A percentile compares a stretch with the other conserved stretches of the same genome.
These are phyloP conservation scores for Trichomalopsis sarcophagae DNA, from an alignment of 1,140 invertebrate species.

Conservation along the genomic window DNA sequence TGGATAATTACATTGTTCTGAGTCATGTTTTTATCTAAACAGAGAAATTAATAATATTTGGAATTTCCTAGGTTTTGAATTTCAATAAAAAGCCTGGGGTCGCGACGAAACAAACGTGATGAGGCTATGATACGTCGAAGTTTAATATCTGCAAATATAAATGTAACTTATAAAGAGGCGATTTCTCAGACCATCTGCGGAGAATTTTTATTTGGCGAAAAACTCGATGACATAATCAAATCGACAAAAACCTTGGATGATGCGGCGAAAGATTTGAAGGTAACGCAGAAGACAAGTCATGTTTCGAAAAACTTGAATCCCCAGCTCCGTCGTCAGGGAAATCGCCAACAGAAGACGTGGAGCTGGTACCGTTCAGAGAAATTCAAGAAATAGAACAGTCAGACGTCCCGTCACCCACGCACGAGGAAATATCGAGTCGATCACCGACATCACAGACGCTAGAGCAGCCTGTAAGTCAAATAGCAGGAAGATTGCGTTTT, in stretches of 20 bases:
- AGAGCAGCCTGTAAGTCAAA: not conserved
- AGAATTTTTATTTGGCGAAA: not conserved
- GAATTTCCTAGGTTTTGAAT: too few relatives aligned
- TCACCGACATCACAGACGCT: not conserved
- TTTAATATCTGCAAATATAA: slow-evolving; percentile 4
- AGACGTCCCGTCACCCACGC: not conserved
- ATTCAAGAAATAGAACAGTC: not conserved
- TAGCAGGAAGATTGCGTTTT: too few relatives aligned
- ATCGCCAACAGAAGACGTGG: not conserved
- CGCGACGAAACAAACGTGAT: too few relatives aligned
- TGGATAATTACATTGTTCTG: too few relatives aligned
- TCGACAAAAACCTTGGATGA: not conserved
- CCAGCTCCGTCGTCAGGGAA: not conserved
- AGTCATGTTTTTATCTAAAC: too few relatives aligned
- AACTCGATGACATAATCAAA: not conserved
- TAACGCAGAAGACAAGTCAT: not conserved
- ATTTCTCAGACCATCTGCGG: not conserved
- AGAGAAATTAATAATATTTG: too few relatives aligned
- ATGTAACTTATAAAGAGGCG: not conserved
- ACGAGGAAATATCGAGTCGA: not conserved
- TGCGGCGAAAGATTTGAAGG: not conserved
- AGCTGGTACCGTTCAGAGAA: not conserved
- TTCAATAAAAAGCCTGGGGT: too few relatives aligned
- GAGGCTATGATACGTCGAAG: not conserved
- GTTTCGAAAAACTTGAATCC: not conserved